These are phyloP conservation scores for Amazona vittata DNA, from an alignment of 2,113 vertebrate species.

Conservation along the genomic window DNA sequence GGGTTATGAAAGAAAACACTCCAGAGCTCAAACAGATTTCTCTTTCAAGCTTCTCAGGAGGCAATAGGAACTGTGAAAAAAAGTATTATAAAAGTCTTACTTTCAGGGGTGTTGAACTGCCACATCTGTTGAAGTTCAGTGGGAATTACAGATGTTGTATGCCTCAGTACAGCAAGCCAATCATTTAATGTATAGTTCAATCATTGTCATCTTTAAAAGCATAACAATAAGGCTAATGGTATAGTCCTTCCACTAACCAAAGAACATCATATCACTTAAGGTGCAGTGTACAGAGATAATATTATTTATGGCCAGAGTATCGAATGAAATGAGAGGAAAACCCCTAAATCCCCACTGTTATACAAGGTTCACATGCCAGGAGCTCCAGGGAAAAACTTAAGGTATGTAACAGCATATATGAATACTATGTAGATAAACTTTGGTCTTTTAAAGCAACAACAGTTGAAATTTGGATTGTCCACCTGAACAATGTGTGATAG, in stretches of 20 bases:
- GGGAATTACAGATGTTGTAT: not conserved
- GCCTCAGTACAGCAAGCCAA: not conserved
- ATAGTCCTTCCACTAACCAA: not conserved
- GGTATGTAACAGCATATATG: not conserved
- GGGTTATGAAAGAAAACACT: conserved; percentile 22
- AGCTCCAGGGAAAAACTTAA: not conserved
- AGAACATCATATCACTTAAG: not conserved
- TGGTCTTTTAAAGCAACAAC: not conserved
- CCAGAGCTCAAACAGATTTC: not conserved
- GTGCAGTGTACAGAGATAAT: not conserved
- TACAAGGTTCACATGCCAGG: not conserved
- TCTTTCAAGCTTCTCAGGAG: conserved; percentile 20
- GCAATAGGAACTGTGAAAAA: not conserved
- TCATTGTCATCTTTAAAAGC: not conserved
- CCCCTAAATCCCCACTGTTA: not conserved
- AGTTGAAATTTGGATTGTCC: not conserved
- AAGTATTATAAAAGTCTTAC: not conserved
- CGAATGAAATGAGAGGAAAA: not conserved
- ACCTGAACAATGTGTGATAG: not conserved
- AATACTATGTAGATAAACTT: not conserved
- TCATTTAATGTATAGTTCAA: not conserved
- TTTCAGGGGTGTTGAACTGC: not conserved
- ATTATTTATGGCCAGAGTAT: not conserved
- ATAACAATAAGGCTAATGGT: not conserved
- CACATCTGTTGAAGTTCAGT: conserved; percentile 1